Evolutionary conservation across 2,888 invertebrate genomes (phyloP), one percentile per base, ranked within the genome.

Genomic region (Eristalis arbustorum): DNA sequence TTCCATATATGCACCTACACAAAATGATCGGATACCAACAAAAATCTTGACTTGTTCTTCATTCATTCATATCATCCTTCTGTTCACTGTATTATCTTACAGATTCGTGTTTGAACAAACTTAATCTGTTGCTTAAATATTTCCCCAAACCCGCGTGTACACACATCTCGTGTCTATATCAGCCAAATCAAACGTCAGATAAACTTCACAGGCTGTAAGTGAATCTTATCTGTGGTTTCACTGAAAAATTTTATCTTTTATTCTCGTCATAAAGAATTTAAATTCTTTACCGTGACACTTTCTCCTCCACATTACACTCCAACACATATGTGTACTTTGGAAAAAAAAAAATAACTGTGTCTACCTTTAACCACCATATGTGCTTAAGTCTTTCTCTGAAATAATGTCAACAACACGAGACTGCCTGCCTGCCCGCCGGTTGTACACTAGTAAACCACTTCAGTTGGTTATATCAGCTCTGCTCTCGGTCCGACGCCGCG

Each of bases 351-450:
- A 28, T 63, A 49, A 49, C 37, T 37, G 37, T 37, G 11, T 13
- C 11, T 37, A 37, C 8, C 18, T 3, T 2, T 42, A 42, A 25
- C 25, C 25, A 25, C 25, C 25, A 25, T n/a, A 14, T n/a, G n/a
- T 76, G 72, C 56, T 73, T 5, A 11, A 72, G 61, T 63, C 22
- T 63, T 63, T 62, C 63, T n/a, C 37, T 28, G 28, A 83, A 83
- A 59, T 76, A 56, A 81, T 84, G 80, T 75, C 80, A 84, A 84
- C 68, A 84, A 81, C 72, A 77, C 37, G 57, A 49, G 18, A 25
- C 18, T 73, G 31, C 6, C 31, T 28, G 31, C 31, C 79, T 68
- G 73, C 40, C 67, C 31, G 13, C 59, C 68, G 67, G 64, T 31
- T 64, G 23, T 69, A 22, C 62, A 40, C 42, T 42, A n/a, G 49